These are phyloP conservation scores for Leptothorax acervorum DNA, from an alignment of 2,888 invertebrate species.

Conservation along the genomic window DNA sequence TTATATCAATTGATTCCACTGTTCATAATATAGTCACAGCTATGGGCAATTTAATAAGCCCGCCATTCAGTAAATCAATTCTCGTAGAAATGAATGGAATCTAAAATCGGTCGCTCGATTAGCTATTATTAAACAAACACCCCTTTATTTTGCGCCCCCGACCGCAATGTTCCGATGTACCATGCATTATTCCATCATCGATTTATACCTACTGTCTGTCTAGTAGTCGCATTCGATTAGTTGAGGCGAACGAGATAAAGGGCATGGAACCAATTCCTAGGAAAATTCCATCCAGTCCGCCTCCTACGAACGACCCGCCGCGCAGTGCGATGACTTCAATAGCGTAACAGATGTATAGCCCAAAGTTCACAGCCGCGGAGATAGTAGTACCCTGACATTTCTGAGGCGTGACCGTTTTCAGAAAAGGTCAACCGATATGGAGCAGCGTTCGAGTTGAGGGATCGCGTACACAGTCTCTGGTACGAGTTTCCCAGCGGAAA, in stretches of 20 bases:
- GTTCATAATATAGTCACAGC: no score
- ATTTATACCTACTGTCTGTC: constrained; percentile 36
- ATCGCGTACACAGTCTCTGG: constrained; percentile 47
- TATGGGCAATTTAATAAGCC: constrained; percentile 1
- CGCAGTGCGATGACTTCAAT: constrained; percentile 47
- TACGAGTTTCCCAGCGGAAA: neutral
- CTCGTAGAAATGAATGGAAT: constrained; percentile 35
- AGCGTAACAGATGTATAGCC: constrained; percentile 48
- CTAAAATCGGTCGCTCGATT: constrained; percentile 31
- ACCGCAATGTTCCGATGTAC: constrained; percentile 19
- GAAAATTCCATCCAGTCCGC: constrained; percentile 19
- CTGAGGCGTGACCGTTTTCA: constrained; percentile 53
- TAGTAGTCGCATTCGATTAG: constrained; percentile 37
- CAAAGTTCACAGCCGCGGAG: constrained; percentile 40
- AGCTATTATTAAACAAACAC: constrained; percentile 45
- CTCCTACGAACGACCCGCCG: constrained; percentile 11
- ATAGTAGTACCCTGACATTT: constrained; percentile 68
- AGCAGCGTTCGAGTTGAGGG: constrained; percentile 59
- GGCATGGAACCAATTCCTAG: constrained; percentile 25
- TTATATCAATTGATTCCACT: neutral
- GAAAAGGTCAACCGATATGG: constrained; percentile 69
- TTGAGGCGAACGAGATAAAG: constrained; percentile 35
- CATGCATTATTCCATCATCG: constrained; percentile 40
- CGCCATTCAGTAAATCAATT: constrained; percentile 11
- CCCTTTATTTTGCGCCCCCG: constrained; percentile 16